Base-by-base conservation (phyloP, 1,140 invertebrate species). In the Hylaeus volcanicus region DNA sequence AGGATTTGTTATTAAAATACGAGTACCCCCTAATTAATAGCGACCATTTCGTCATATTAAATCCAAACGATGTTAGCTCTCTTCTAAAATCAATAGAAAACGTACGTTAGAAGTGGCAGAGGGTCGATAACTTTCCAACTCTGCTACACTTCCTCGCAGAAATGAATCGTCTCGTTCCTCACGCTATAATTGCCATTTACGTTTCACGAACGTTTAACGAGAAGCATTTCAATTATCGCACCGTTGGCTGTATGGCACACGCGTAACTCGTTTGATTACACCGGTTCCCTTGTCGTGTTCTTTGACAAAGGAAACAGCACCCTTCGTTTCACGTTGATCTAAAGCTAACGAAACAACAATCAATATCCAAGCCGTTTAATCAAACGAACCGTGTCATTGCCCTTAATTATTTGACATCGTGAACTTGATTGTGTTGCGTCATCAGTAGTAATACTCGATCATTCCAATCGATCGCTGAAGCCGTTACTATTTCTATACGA, bases 21-120 rank as follows among this genome's bases (percentile, higher is more conserved):
- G 39, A 48, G 48, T 70, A 53, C 12, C 9, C 26, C 3, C 43
- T 77, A 63, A 45, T 8, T 65, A 39, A 37, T 0, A 14, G 15
- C 45, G 4, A 60, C 12, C n/a, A 37, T 37, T 2, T 12, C 15
- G 12, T 37, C 11, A 12, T 45, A 11, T 11, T 64, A 43, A 39
- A 41, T 37, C 60, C 43, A n/a, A 48, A 74, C 78, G 78, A 48
- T 58, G 78, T 74, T 80, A 80, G 71, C 78, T 60, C 78, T 80
- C 72, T 80, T 66, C 72, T 15, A 14, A 12, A 80, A 78, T 51
- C 11, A 77, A 70, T 68, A 51, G 37, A 2, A 65, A 41, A 51
- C 51, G 6, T 66, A 55, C n/a, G 11, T 65, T 51, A 70, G 37
- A 70, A 58, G 0, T 4, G 58, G 61, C 39, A 1, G 4, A 39